A percentile compares a stretch with the other conserved stretches of the same genome.
These are phyloP conservation scores for Drosophila funebris DNA, from an alignment of 1,140 invertebrate species.

Conservation along the genomic window DNA sequence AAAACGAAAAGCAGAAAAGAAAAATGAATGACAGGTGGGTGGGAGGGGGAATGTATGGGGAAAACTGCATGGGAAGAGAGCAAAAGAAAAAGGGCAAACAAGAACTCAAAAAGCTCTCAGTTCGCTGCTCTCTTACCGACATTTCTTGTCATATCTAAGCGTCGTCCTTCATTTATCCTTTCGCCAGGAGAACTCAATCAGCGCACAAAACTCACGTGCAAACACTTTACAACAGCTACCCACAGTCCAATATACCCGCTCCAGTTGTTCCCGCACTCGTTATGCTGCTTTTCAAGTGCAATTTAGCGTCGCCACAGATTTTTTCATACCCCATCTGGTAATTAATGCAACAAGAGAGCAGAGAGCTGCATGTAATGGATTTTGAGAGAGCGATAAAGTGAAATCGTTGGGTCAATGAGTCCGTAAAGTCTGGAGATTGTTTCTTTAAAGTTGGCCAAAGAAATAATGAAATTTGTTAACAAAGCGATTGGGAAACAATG, in stretches of 20 bases:
- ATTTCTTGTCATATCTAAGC: slow-evolving; percentile 68
- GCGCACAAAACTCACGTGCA: slow-evolving; percentile 78
- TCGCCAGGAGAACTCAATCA: slow-evolving; percentile 70
- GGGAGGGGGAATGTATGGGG: slow-evolving; percentile 5
- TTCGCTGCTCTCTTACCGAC: slow-evolving; percentile 21
- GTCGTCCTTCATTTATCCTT: slow-evolving; percentile 80
- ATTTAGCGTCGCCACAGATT: slow-evolving; percentile 76
- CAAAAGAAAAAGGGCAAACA: slow-evolving; percentile 18
- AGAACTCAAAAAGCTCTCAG: slow-evolving; percentile 31
- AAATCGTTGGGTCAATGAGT: neutral
- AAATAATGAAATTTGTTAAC: slow-evolving; percentile 14
- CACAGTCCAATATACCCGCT: neutral
- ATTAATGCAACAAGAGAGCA: slow-evolving; percentile 65
- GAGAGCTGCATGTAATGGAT: slow-evolving; percentile 22
- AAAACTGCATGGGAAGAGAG: neutral
- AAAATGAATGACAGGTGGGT: neutral
- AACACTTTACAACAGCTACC: slow-evolving; percentile 65
- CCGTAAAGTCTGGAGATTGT: neutral
- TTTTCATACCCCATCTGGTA: slow-evolving; percentile 52
- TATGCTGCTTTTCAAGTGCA: slow-evolving; percentile 68
- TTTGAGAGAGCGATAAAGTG: slow-evolving; percentile 18
- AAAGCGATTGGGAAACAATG: neutral
- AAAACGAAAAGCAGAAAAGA: slow-evolving; percentile 22
- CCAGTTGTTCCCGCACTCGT: slow-evolving; percentile 37
- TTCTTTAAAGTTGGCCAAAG: neutral